Base-by-base conservation (phyloP, 64 coral and sea anemone species). In the Dendrophyllia cribrosa region DNA sequence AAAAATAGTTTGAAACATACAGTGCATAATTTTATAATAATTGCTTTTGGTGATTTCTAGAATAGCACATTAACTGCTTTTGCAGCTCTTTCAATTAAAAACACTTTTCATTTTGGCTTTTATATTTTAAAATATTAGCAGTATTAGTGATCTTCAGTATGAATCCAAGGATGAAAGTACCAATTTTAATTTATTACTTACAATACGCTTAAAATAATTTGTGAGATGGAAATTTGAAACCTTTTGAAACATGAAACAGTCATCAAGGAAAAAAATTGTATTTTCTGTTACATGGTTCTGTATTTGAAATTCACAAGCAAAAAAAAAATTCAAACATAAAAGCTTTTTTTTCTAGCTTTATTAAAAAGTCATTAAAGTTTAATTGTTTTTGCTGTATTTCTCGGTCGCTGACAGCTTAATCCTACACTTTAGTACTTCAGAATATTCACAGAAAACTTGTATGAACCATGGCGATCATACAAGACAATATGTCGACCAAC, bases 301-400 rank as follows among this genome's bases (percentile, higher is more conserved):
- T 43, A 16, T 55, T 7, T 59, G 22, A 79, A 26, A 24, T 59
- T 43, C 10, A 0, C 66, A 69, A 20, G 48, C 15, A 5, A 49
- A 48, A 49, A 59, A 34, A 79, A 79, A 59, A 43, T 22, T n/a
- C 26, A 24, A 59, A 59, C 22, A 26, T 23, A 13, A 79, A 60
- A 59, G 21, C 15, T 34, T 56, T 21, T 24, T 22, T 14, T 43
- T 79, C 24, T 26, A 43, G 77, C 4, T 59, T 59, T 59, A 79
- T 79, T 79, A 79, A 60, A 21, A 43, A 79, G 56, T 79, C 77
- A 79, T 79, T 79, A 79, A 79, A 79, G 56, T 79, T 79, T 79
- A 79, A 79, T 79, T 79, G 56, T 60, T 79, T 59, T 59, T 21
- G 7, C 53, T 9, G 7, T 23, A 16, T 53, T 55, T 23, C 24